Evolutionary conservation across 1,140 invertebrate genomes (phyloP).

Genomic region (Tyrophagus putrescentiae): DNA sequence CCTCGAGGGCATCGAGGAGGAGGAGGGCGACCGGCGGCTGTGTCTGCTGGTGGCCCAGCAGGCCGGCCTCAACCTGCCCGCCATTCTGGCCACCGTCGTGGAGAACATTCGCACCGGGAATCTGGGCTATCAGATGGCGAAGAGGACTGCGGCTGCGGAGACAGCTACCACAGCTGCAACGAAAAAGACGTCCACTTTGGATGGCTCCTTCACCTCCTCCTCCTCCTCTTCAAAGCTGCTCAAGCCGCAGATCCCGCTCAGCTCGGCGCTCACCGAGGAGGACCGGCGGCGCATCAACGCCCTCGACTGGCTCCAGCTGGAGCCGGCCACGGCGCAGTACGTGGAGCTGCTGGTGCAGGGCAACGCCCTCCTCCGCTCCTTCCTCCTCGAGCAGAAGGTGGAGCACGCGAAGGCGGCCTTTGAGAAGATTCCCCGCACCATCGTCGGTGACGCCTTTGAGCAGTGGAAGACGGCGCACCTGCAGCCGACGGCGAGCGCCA

Average conservation of each 20-base stretch:
- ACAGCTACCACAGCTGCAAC: neutral
- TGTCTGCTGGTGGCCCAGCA: constrained; percentile 50
- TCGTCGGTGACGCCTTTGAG: constrained; percentile 44
- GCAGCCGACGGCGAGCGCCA: constrained; percentile 30
- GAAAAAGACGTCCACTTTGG: neutral
- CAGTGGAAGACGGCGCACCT: constrained; percentile 35
- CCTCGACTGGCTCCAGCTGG: constrained; percentile 69
- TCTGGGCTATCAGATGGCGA: neutral
- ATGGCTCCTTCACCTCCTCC: neutral
- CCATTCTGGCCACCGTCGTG: constrained; percentile 64
- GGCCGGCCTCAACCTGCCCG: constrained; percentile 61
- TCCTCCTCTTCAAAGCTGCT: neutral
- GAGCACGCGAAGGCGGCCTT: constrained; percentile 28
- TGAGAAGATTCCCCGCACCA: constrained; percentile 36
- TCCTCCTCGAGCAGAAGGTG: constrained; percentile 39
- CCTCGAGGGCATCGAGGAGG: constrained; percentile 50
- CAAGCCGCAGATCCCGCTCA: neutral
- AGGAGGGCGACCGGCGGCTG: constrained; percentile 39
- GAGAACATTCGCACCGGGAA: constrained; percentile 45
- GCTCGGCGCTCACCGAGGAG: constrained; percentile 29
- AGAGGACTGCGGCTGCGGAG: neutral
- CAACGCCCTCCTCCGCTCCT: constrained; percentile 72
- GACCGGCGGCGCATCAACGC: constrained; percentile 61
- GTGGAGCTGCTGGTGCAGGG: constrained; percentile 64
- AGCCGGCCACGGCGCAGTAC: constrained; percentile 50